These are phyloP conservation scores for Ladona fulva DNA, from an alignment of 1,140 invertebrate genomes.

Conservation along the genomic window DNA sequence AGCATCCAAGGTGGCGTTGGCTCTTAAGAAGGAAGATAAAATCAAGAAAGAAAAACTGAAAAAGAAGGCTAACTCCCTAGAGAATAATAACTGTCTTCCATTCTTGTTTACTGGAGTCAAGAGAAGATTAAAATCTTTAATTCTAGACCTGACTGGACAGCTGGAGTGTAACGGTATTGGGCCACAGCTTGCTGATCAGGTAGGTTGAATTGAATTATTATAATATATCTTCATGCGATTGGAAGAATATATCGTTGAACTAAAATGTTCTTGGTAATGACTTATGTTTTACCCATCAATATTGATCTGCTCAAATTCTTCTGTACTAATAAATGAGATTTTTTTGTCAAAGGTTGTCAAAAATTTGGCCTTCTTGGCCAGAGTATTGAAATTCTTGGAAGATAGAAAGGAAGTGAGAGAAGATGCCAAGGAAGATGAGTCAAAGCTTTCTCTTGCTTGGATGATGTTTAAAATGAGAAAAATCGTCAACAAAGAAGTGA, in stretches of 20 bases:
- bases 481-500: slow-evolving; percentile 47
- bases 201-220: background rate
- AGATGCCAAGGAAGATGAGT: slow-evolving; percentile 29
- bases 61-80: slow-evolving; percentile 31
- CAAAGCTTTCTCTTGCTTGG: slow-evolving; percentile 26
- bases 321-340: background rate
- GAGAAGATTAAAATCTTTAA: background rate
- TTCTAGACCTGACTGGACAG: background rate
- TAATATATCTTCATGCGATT: no score
- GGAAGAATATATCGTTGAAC: no score
- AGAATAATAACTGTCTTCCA: slow-evolving; percentile 27
- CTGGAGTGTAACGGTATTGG: background rate
- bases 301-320: no score
- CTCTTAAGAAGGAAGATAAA: slow-evolving; percentile 15
- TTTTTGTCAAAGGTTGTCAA: slow-evolving; percentile 43
- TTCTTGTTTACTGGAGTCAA: background rate
- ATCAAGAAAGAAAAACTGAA: slow-evolving; percentile 18
- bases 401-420: slow-evolving; percentile 19
- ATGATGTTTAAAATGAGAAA: background rate
- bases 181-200: background rate
- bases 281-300: no score
- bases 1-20: slow-evolving; percentile 43
- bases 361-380: slow-evolving; percentile 59
- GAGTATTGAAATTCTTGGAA: slow-evolving; percentile 41
- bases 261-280: no score